phyloP scores from a whole-genome alignment of 2,797 vertebrate species.

The Cryptoprocta ferox region DNA sequence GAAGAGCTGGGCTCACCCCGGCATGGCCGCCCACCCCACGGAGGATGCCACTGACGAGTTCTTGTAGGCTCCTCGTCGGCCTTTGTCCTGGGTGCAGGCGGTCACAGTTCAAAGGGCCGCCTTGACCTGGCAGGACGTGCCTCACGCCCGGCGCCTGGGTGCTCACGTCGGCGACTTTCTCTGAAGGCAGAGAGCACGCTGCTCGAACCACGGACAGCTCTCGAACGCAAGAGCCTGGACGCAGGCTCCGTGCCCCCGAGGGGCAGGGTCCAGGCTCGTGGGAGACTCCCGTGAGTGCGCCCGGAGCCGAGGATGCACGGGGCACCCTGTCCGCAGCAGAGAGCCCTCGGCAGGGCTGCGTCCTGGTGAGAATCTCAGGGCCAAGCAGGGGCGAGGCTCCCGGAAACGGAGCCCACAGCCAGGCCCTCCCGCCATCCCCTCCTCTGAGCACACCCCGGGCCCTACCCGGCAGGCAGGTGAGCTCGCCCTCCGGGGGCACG shows the following conservation, averaged over 20 bases:
- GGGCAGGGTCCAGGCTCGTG: too few species aligned
- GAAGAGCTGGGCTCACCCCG: background rate
- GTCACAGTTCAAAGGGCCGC: background rate
- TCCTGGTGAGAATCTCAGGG: rapidly evolving
- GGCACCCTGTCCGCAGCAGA: background rate
- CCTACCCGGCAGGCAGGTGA: background rate
- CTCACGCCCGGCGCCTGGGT: rapidly evolving
- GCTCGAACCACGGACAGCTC: rapidly evolving
- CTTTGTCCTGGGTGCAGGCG: background rate
- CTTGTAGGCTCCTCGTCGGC: background rate
- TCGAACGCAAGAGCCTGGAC: background rate
- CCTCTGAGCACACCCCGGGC: background rate
- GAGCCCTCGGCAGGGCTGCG: too few species aligned
- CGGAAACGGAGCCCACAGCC: rapidly evolving
- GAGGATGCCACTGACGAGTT: rapidly evolving
- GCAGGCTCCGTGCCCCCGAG: background rate
- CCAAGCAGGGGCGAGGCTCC: background rate
- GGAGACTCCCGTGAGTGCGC: rapidly evolving
- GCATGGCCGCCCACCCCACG: rapidly evolving
- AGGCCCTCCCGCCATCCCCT: background rate
- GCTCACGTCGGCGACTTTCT: background rate
- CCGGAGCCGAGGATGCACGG: rapidly evolving
- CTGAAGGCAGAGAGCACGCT: rapidly evolving
- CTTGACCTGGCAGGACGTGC: too few species aligned
- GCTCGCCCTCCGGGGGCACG: background rate